Evolutionary conservation across 2,113 vertebrate genomes (phyloP), one percentile per base, ranked within the genome.

Genomic region (Gymnarchus niloticus): DNA sequence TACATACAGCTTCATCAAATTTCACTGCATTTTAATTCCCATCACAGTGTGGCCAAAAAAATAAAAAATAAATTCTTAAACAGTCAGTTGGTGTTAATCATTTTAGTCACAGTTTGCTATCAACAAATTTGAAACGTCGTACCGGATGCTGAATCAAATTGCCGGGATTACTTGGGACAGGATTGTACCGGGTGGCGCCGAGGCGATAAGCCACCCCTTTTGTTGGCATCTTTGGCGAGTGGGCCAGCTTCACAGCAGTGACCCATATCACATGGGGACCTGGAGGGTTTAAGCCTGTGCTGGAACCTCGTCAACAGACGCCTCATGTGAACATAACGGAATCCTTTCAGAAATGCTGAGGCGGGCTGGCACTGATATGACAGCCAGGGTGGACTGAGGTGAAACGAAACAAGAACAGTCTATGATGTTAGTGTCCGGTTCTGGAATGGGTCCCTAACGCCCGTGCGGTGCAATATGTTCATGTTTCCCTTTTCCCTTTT

Each of bases 51-150:
- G 51, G 23, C 65, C 28, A 37, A 73, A 73, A 69, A 52, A 52
- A 82, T 33, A 51, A n/a, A n/a, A 65, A 7, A 7, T 8, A 82
- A 54, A 51, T 82, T 51, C 49, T 54, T 25, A 54, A 54, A 54
- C 80, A 82, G 51, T 54, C 80, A 28, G 49, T 54, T 82, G 80
- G n/a, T 82, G 51, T 54, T 82, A 52, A 82, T 82, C 80, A 82
- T 37, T 52, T 82, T 54, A 54, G 80, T 82, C 80, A 56, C 80
- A 82, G 80, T 82, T 52, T 82, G 80, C 80, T 54, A 82, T 54
- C 49, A 82, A 54, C 80, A 82, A 54, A 54, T 54, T 82, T 1
- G 51, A 82, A 54, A 51, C 51, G 80, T 54, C 2, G 80, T 1
- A 12, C 80, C 14, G 80, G 80, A 82, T 25, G 14, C 49, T 37